phyloP scores from a whole-genome alignment of 1,140 invertebrate genomes.

The Drosophila elegans region DNA sequence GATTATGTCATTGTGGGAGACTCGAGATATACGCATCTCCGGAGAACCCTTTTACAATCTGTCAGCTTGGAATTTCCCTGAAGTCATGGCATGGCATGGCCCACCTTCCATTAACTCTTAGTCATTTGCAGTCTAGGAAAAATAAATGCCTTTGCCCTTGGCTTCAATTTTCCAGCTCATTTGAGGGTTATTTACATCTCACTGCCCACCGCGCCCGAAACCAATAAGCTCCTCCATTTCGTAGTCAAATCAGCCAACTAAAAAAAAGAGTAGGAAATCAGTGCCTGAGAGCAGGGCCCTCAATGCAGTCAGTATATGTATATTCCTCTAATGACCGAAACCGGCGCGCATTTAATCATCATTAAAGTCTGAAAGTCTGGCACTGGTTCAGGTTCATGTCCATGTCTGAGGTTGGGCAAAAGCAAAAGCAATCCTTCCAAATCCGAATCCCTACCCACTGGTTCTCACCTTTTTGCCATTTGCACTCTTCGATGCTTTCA shows the following conservation, averaged over 20 bases:
- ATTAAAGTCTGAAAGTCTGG: slow-evolving; percentile 57
- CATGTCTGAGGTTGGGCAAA: slow-evolving; percentile 27
- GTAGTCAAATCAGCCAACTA: slow-evolving; percentile 61
- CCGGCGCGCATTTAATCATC: slow-evolving; percentile 74
- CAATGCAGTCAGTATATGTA: slow-evolving; percentile 9
- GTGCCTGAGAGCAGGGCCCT: slow-evolving; percentile 45
- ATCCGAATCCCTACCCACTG: slow-evolving; percentile 14
- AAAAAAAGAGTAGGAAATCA: slow-evolving; percentile 49
- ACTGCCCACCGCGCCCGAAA: slow-evolving; percentile 14
- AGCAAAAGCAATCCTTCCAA: slow-evolving; percentile 54
- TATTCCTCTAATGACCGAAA: slow-evolving; percentile 34
- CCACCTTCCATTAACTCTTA: slow-evolving; percentile 52
- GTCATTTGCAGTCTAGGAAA: slow-evolving; percentile 32
- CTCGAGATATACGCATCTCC: not conserved
- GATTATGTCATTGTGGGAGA: slow-evolving; percentile 38
- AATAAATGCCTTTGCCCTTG: slow-evolving; percentile 37
- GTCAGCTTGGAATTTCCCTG: slow-evolving; percentile 24
- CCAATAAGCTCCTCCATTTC: slow-evolving; percentile 39
- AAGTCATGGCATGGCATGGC: slow-evolving; percentile 25
- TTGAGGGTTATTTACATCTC: slow-evolving; percentile 50
- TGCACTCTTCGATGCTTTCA: slow-evolving; percentile 82
- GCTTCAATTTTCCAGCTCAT: slow-evolving; percentile 75
- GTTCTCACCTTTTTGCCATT: slow-evolving; percentile 62
- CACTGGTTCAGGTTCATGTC: slow-evolving; percentile 16
- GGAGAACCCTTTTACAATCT: slow-evolving; percentile 18